These are phyloP conservation scores for Ictalurus punctatus DNA, from an alignment of 2,113 vertebrate genomes.

Conservation along the genomic window DNA sequence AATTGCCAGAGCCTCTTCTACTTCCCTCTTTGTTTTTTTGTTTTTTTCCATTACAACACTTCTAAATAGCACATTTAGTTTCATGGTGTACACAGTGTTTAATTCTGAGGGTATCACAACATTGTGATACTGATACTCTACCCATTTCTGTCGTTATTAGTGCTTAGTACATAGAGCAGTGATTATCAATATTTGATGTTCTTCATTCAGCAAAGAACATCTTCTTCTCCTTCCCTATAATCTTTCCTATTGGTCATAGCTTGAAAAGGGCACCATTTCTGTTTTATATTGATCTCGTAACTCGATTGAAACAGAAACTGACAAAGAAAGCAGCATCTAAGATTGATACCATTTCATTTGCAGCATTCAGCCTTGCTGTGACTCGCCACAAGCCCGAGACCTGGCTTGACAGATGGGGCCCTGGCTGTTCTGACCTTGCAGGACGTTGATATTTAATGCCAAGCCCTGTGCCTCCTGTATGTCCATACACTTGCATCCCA, in stretches of 20 bases:
- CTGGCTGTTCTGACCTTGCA: constrained; percentile 45
- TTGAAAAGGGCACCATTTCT: not conserved
- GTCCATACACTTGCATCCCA: constrained; percentile 11
- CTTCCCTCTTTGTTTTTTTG: constrained; percentile 34
- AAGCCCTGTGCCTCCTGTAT: not conserved
- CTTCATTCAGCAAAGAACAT: constrained; percentile 11
- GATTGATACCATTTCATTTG: constrained; percentile 56
- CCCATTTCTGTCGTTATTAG: constrained; percentile 19
- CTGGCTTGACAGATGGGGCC: constrained; percentile 47
- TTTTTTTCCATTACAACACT: constrained; percentile 37
- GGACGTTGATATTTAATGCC: constrained; percentile 42
- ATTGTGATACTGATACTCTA: too few relatives aligned
- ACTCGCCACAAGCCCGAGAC: constrained; percentile 14
- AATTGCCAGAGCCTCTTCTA: constrained; percentile 53
- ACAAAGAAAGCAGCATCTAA: constrained; percentile 41
- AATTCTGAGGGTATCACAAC: constrained; percentile 17
- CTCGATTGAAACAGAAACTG: not conserved
- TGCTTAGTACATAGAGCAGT: not conserved
- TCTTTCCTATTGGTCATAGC: constrained; percentile 15
- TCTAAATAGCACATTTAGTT: constrained; percentile 40
- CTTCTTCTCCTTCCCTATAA: constrained; percentile 3
- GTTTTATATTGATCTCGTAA: constrained; percentile 1
- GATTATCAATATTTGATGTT: constrained; percentile 36
- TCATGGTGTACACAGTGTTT: not conserved
- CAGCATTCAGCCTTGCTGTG: constrained; percentile 37